Evolutionary conservation across 2,888 invertebrate genomes (phyloP).

Genomic region (Diarsia dahlii): DNA sequence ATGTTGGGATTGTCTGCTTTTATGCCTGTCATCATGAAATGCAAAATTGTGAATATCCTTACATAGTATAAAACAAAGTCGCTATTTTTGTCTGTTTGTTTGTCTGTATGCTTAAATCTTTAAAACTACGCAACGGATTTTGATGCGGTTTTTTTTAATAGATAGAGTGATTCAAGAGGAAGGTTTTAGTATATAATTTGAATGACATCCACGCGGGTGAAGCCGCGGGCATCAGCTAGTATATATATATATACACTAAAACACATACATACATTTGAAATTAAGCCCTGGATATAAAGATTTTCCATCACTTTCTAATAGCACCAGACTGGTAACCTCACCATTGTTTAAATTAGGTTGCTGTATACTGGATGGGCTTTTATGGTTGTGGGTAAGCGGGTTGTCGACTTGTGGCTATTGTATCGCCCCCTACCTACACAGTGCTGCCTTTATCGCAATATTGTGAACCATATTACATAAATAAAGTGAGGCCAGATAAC

Average conservation of each 20-base stretch:
- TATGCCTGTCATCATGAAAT: neutral
- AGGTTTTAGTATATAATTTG: too few relatives aligned
- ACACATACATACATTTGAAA: neutral
- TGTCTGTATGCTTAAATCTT: too few relatives aligned
- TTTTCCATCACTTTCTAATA: neutral
- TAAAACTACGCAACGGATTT: too few relatives aligned
- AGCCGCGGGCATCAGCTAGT: too few relatives aligned
- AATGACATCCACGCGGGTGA: too few relatives aligned
- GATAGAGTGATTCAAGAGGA: too few relatives aligned
- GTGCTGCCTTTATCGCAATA: neutral
- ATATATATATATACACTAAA: too few relatives aligned
- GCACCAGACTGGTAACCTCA: neutral
- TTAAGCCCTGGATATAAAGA: neutral
- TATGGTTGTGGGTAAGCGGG: neutral
- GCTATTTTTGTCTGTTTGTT: too few relatives aligned
- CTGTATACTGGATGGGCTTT: neutral
- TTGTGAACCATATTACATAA: neutral
- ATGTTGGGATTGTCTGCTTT: neutral
- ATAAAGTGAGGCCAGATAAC: neutral
- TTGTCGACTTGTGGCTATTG: neutral
- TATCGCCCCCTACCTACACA: neutral
- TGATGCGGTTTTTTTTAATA: too few relatives aligned
- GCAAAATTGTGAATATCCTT: neutral
- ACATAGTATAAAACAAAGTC: too few relatives aligned
- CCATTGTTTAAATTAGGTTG: neutral